These are phyloP conservation scores for Homarus gammarus DNA, from an alignment of 2,888 invertebrate genomes.

Conservation along the genomic window DNA sequence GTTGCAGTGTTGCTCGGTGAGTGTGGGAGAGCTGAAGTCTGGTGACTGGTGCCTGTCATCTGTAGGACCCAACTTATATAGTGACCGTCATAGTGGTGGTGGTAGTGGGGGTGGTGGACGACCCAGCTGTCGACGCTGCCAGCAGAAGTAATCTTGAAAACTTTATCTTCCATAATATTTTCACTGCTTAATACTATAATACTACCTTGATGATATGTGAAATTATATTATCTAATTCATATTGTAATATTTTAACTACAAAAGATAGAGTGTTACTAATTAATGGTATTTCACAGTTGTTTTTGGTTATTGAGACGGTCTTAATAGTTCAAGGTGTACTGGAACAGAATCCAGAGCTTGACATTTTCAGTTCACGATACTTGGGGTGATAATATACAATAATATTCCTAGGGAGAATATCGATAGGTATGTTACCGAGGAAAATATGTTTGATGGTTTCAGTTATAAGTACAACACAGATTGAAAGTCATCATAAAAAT, in stretches of 20 bases:
- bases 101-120: neutral
- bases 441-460: too few relatives aligned
- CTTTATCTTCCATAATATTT: neutral
- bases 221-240: neutral
- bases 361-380: too few relatives aligned
- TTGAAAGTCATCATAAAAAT: too few relatives aligned
- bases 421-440: too few relatives aligned
- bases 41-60: neutral
- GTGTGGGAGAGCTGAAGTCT: neutral
- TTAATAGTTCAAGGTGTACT: neutral
- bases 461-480: too few relatives aligned
- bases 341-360: neutral
- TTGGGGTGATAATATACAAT: too few relatives aligned
- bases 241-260: neutral
- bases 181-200: neutral
- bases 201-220: neutral
- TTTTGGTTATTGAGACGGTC: neutral
- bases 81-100: neutral
- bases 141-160: neutral
- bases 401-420: too few relatives aligned
- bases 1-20: neutral
- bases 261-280: neutral
- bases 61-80: neutral
- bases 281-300: neutral
- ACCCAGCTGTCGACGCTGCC: neutral